A percentile compares a stretch with the other conserved stretches of the same genome.
Conservation (phyloP, 2,113 vertebrate genomes). For the Fregetta grallaria region DNA sequence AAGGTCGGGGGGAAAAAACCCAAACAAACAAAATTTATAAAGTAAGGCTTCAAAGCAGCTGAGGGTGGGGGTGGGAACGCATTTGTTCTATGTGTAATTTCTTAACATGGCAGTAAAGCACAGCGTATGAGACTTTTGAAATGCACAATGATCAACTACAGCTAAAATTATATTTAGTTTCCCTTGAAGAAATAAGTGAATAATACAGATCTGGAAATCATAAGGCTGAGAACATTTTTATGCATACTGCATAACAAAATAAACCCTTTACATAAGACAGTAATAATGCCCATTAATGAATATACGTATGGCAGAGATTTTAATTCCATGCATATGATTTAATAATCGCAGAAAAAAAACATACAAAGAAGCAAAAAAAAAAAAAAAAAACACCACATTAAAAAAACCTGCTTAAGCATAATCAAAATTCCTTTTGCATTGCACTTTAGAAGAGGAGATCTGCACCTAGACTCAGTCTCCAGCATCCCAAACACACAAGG, state of each 20-base stretch:
- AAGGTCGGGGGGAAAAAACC: neutral
- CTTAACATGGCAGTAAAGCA: neutral
- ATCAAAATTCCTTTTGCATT: constrained; percentile 84
- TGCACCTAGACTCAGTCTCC: constrained; percentile 27
- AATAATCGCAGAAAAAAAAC: constrained; percentile 75
- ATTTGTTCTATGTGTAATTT: neutral
- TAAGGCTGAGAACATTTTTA: constrained; percentile 74
- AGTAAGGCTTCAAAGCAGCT: neutral
- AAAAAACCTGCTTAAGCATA: constrained; percentile 76
- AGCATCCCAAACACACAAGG: constrained; percentile 53
- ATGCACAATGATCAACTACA: constrained; percentile 43
- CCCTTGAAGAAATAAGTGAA: constrained; percentile 70
- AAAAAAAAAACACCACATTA: constrained; percentile 9
- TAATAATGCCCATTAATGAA: constrained; percentile 93
- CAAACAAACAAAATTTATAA: neutral
- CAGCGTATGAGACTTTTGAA: neutral
- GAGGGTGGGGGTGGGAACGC: neutral
- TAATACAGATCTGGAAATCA: constrained; percentile 77
- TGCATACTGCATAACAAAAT: constrained; percentile 81
- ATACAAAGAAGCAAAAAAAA: constrained; percentile 80
- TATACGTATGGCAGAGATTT: constrained; percentile 83
- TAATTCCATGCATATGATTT: constrained; percentile 90
- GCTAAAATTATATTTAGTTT: constrained; percentile 63
- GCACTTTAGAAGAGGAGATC: constrained; percentile 73
- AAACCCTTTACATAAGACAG: constrained; percentile 82